Percentiles rank a stretch among this genome's conserved stretches.
These are phyloP conservation scores for Plusia festucae DNA, from an alignment of 2,888 invertebrate genomes.

Conservation along the genomic window DNA sequence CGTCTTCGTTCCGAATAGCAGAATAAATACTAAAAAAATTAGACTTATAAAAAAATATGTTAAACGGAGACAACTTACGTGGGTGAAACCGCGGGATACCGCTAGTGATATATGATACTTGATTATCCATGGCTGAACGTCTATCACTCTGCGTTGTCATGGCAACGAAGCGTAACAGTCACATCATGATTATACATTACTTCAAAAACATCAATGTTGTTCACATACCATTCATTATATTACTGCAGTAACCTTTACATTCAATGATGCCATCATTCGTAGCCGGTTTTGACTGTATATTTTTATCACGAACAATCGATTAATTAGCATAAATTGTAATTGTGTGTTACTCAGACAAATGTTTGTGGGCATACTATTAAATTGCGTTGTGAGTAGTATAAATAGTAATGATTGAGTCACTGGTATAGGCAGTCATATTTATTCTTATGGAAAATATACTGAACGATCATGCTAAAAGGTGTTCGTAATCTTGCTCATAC, in stretches of 20 bases:
- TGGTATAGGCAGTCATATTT: too few relatives aligned
- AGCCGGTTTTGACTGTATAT: slow-evolving; percentile 59
- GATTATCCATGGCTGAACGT: too few relatives aligned
- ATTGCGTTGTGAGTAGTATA: background rate
- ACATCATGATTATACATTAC: slow-evolving; percentile 8
- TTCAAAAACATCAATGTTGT: slow-evolving; percentile 23
- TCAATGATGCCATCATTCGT: slow-evolving; percentile 65
- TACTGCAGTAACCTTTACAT: slow-evolving; percentile 54
- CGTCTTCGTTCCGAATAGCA: too few relatives aligned
- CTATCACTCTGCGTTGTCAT: background rate
- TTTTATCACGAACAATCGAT: slow-evolving; percentile 42
- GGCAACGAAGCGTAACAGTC: background rate
- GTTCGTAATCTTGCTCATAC: too few relatives aligned
- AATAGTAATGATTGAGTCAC: background rate
- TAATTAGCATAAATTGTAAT: slow-evolving; percentile 39
- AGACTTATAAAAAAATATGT: too few relatives aligned
- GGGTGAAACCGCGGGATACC: too few relatives aligned
- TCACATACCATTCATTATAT: slow-evolving; percentile 20
- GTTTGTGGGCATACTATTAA: slow-evolving; percentile 15
- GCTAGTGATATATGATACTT: too few relatives aligned
- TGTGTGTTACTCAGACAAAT: slow-evolving; percentile 15
- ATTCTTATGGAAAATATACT: too few relatives aligned
- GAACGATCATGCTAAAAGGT: too few relatives aligned
- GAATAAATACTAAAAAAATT: too few relatives aligned
- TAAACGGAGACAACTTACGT: too few relatives aligned